phyloP scores from a whole-genome alignment of 2,113 vertebrate genomes.

The Ceyx melanurus region DNA sequence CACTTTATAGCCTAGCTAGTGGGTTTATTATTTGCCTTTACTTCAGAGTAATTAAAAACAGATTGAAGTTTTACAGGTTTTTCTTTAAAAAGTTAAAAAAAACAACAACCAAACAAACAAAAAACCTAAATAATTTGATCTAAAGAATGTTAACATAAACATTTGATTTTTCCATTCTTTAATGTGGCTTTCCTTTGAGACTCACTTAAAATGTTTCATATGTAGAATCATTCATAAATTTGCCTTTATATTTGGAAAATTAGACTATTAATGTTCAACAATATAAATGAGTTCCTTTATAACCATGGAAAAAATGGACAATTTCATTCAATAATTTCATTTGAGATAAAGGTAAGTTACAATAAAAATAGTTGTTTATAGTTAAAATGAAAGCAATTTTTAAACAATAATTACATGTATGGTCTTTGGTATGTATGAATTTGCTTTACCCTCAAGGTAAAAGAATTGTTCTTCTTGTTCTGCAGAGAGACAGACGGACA shows the following conservation, averaged over 20 bases:
- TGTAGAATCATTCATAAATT: background rate
- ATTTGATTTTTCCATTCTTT: background rate
- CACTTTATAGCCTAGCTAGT: background rate
- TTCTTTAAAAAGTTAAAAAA: rapidly evolving
- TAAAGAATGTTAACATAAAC: background rate
- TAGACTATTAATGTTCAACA: background rate
- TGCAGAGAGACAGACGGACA: background rate
- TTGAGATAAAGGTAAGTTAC: rapidly evolving
- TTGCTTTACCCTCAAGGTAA: background rate
- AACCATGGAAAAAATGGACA: background rate
- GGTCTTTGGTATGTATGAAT: background rate
- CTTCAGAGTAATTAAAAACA: background rate
- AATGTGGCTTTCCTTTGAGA: background rate
- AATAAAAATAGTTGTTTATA: background rate
- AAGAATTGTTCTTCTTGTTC: background rate
- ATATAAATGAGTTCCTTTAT: background rate
- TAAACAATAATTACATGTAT: background rate
- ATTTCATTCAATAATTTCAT: background rate
- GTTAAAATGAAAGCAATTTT: background rate
- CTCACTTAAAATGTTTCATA: background rate
- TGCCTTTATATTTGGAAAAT: background rate
- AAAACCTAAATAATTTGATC: background rate
- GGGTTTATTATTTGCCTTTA: background rate
- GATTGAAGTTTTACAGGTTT: background rate
- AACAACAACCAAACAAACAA: background rate